Conservation (phyloP, 2,797 vertebrate species). For the Gambelia wislizenii region DNA sequence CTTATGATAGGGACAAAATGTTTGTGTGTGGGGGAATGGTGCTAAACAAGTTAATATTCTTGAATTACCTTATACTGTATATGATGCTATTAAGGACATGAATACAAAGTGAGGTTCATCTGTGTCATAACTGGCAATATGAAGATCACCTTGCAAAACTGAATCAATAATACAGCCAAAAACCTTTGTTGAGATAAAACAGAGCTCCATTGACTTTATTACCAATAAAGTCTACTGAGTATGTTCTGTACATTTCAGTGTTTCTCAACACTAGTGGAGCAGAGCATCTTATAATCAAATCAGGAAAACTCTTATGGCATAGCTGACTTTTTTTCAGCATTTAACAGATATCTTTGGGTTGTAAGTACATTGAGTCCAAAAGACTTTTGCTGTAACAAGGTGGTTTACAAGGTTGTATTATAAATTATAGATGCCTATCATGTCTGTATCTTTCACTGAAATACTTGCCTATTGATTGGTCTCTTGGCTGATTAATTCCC, state of each 20-base stretch:
- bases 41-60: conserved; percentile 33
- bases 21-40: conserved; percentile 43
- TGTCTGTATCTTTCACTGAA: conserved; percentile 41
- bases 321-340: neutral
- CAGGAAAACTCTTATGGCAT: neutral
- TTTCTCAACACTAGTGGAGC: neutral
- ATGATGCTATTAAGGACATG: neutral
- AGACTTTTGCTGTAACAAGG: neutral
- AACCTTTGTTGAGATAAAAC: conserved; percentile 1
- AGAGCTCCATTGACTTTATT: neutral
- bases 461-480: conserved; percentile 37
- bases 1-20: neutral
- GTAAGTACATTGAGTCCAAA: neutral
- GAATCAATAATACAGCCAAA: neutral
- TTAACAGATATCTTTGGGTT: conserved; percentile 19
- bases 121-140: neutral
- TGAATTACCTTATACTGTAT: conserved; percentile 13
- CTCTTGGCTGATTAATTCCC: conserved; percentile 36
- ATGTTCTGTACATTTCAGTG: neutral
- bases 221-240: neutral
- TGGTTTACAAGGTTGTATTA: conserved; percentile 40
- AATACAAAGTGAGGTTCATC: neutral
- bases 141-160: conserved; percentile 11
- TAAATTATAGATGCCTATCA: conserved; percentile 48
- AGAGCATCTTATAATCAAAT: neutral